These are phyloP conservation scores for Cryptoprocta ferox DNA, from an alignment of 2,797 vertebrate genomes.

Conservation along the genomic window DNA sequence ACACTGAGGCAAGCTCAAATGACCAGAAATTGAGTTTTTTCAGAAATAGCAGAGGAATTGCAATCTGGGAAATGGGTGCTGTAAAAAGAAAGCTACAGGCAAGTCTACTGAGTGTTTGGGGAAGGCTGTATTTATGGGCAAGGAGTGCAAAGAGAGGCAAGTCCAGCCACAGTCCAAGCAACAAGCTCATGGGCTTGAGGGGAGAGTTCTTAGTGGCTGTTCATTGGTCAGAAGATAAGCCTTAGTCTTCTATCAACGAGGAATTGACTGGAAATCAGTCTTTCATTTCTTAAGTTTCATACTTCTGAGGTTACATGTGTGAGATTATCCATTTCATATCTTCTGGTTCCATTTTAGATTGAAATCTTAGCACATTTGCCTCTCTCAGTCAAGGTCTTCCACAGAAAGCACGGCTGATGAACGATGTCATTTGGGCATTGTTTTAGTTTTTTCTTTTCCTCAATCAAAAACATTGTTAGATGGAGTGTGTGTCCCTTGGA, in stretches of 20 bases:
- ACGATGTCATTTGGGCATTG: not conserved
- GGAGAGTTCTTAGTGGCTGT: not conserved
- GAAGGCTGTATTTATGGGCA: not conserved
- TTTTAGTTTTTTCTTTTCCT: not conserved
- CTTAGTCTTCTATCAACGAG: not conserved
- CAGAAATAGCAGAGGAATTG: not conserved
- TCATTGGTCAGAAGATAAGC: not conserved
- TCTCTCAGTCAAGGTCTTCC: not conserved
- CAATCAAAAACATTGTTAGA: not conserved
- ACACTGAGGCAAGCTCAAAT: not conserved
- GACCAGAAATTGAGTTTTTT: not conserved
- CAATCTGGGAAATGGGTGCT: not conserved
- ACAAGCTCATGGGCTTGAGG: not conserved
- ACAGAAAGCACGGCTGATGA: not conserved
- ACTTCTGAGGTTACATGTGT: not conserved
- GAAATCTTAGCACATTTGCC: not conserved
- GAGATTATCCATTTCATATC: not conserved
- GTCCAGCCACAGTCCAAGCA: not conserved
- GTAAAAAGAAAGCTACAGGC: not conserved
- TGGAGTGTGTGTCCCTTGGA: not conserved
- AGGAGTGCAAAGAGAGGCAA: not conserved
- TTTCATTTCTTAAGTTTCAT: not conserved
- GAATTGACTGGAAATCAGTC: not conserved
- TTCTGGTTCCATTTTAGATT: not conserved
- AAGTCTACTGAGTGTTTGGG: not conserved